Conservation (phyloP, 2,113 vertebrate genomes). For the Strigops habroptila region DNA sequence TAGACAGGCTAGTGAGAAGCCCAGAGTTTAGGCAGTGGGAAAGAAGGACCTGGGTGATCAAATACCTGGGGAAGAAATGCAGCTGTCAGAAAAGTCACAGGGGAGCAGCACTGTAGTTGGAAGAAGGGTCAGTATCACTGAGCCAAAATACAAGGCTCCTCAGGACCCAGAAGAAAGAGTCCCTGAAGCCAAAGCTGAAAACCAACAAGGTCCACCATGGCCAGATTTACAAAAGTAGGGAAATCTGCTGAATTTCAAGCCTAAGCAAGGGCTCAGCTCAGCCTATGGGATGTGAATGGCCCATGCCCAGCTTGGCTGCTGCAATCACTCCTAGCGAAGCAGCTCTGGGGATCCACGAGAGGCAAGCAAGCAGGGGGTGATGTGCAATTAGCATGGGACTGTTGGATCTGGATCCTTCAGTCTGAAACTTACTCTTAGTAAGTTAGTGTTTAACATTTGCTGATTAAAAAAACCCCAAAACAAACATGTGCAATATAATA, state of each 20-base stretch:
- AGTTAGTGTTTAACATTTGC: not conserved
- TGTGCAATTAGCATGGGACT: not conserved
- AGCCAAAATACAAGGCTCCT: not conserved
- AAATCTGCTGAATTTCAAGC: not conserved
- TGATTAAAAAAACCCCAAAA: not conserved
- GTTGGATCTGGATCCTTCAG: not conserved
- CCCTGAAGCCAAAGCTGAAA: not conserved
- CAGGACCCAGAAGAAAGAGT: not conserved
- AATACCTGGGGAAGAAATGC: not conserved
- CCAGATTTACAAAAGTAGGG: not conserved
- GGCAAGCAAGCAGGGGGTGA: not conserved
- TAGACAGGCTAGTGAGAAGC: not conserved
- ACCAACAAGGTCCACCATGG: not conserved
- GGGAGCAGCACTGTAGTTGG: not conserved
- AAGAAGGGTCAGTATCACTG: not conserved
- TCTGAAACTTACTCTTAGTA: not conserved
- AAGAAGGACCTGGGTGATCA: not conserved
- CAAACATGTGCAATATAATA: not conserved
- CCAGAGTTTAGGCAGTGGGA: not conserved
- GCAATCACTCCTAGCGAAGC: not conserved
- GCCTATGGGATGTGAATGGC: not conserved
- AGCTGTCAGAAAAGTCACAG: not conserved
- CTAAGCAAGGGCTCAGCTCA: not conserved
- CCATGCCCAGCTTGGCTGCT: not conserved
- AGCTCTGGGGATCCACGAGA: accelerated